Evolutionary conservation across 2,113 vertebrate species (phyloP).

Genomic region (Pangasianodon gigas): DNA sequence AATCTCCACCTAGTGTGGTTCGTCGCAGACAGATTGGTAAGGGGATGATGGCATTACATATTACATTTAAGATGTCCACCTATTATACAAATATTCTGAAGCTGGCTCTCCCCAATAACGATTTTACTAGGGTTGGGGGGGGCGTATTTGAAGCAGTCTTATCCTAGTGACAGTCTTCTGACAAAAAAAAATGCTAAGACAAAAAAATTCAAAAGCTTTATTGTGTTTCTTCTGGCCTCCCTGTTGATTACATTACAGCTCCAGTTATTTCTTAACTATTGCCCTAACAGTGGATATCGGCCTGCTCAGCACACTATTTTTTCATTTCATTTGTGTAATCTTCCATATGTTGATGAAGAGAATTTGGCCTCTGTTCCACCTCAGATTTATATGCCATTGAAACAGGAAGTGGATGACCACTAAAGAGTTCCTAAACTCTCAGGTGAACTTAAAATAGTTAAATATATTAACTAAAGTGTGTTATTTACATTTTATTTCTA

Average conservation of each 20-base stretch:
- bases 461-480: not conserved
- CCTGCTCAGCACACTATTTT: not conserved
- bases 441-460: not conserved
- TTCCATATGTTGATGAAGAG: not conserved
- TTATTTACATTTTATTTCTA: not conserved
- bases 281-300: not conserved
- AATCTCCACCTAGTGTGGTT: constrained; percentile 73
- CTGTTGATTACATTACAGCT: not conserved
- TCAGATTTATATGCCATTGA: not conserved
- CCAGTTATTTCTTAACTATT: not conserved
- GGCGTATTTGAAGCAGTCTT: not conserved
- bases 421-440: not conserved
- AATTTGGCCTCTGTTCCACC: not conserved
- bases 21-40: constrained; percentile 89
- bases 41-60: not conserved
- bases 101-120: not conserved
- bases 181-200: not conserved
- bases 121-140: too few species aligned
- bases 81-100: not conserved
- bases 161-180: not conserved
- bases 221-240: not conserved
- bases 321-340: not conserved
- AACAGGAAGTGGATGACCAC: not conserved
- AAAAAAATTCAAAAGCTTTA: not conserved
- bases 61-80: not conserved